Conservation (phyloP, 2,797 vertebrate species). For the Galaxias olidus region DNA sequence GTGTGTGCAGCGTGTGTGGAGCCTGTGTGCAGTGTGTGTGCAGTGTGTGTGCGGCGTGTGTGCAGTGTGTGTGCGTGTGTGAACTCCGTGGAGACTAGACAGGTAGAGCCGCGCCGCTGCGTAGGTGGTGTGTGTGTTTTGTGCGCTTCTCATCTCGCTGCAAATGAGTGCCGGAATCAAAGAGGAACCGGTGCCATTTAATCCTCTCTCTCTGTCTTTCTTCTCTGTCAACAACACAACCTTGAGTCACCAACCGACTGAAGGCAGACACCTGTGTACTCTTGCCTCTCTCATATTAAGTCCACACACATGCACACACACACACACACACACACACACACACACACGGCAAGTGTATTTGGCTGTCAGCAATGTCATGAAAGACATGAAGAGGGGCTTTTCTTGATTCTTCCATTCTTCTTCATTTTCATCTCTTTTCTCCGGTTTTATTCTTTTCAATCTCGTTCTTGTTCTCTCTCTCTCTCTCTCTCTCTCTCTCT, state of each 20-base stretch:
- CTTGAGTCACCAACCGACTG: slow-evolving; percentile 70
- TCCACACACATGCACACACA: not conserved
- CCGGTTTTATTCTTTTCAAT: not conserved
- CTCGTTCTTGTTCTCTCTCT: slow-evolving; percentile 5
- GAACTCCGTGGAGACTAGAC: slow-evolving; percentile 53
- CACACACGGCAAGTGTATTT: slow-evolving; percentile 37
- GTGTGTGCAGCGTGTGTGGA: not conserved
- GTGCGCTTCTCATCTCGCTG: slow-evolving; percentile 61
- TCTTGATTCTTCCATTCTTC: slow-evolving; percentile 50
- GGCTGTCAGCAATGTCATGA: slow-evolving; percentile 64
- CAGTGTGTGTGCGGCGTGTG: slow-evolving; percentile 22
- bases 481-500: slow-evolving; percentile 23
- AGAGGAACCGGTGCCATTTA: slow-evolving; percentile 69
- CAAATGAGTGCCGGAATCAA: slow-evolving; percentile 73
- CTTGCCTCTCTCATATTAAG: not conserved
- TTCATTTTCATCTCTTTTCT: slow-evolving; percentile 39
- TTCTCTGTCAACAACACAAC: slow-evolving; percentile 66
- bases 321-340: not conserved
- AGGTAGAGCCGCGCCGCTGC: slow-evolving; percentile 45
- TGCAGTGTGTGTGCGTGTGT: slow-evolving; percentile 28
- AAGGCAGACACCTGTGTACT: slow-evolving; percentile 63
- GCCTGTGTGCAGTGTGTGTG: slow-evolving; percentile 4
- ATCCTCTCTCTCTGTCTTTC: slow-evolving; percentile 53
- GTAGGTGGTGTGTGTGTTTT: slow-evolving; percentile 66
- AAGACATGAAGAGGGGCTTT: slow-evolving; percentile 57